Base-by-base conservation (phyloP, 2,797 vertebrate genomes). In the Schizothorax lantsangensis region DNA sequence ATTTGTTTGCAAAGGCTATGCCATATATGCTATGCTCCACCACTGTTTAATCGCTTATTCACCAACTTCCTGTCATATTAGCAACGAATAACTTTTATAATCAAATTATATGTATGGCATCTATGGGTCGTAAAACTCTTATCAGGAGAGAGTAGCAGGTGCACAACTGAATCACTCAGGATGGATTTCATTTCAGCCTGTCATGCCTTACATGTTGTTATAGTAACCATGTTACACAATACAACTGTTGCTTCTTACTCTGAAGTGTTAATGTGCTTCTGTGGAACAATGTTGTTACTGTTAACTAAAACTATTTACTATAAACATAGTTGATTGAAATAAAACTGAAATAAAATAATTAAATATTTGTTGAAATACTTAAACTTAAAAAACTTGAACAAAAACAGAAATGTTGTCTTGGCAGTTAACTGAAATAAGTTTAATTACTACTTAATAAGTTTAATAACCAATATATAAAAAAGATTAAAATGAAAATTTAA, bases 191-290 rank as follows among this genome's bases (percentile, higher is more conserved):
- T 49, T 75, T 52, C 64, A 38, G 15, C 33, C 33, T 73, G 85
- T 84, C 89, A 81, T 57, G 72, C 52, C 54, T 79, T 73, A n/a
- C 8, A 69, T 74, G 87, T 85, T 57, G 77, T 74, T 83, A 86
- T 87, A 82, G 87, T 80, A 85, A 88, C 87, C 62, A 38, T 74
- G 73, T 54, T 71, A 59, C 54, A 74, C 74, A 75, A 57, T 81
- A 69, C 77, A 73, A 78, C 73, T 80, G 7, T 79, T 79, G 72
- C 66, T 49, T 84, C 80, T 85, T 52, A 52, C 45, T 11, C 33
- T 71, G 21, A 64, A 82, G 12, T 21, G n/a, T 36, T 30, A 40
- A 68, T 43, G 26, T 71, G 21, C 30, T 64, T 36, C 33, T 57
- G 54, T 83, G 17, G 9, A 75, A 52, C 17, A 33, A 9, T 79